Evolutionary conservation across 2,888 invertebrate genomes (phyloP).

Genomic region (Exephanes ischioxanthus): DNA sequence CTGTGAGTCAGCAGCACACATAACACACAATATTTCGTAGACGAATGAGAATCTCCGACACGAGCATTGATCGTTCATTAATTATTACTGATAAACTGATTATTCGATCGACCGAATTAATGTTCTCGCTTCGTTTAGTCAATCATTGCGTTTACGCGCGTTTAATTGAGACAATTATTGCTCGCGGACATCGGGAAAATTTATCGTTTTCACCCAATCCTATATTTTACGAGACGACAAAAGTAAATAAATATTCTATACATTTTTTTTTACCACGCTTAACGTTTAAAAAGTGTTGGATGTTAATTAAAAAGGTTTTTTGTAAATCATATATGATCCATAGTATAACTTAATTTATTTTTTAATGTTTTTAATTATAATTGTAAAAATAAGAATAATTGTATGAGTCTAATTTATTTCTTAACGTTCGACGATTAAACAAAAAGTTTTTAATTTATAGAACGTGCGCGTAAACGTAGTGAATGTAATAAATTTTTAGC

Average conservation of each 20-base stretch:
- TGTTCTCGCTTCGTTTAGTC: constrained; percentile 30
- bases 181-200: background rate
- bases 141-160: constrained; percentile 45
- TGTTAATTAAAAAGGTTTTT: background rate
- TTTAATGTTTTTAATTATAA: too few relatives aligned
- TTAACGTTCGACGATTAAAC: background rate
- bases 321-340: background rate
- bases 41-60: constrained; percentile 39
- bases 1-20: constrained; percentile 58
- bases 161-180: background rate
- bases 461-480: constrained; percentile 22
- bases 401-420: too few relatives aligned
- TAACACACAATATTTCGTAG: constrained; percentile 50
- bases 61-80: constrained; percentile 31
- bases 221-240: background rate
- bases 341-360: background rate
- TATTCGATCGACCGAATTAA: constrained; percentile 60
- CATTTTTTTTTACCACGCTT: background rate
- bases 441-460: background rate
- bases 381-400: too few relatives aligned
- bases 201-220: background rate
- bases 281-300: background rate
- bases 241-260: background rate
- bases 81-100: constrained; percentile 47
- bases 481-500: constrained; percentile 41